Conservation (phyloP, 2,888 invertebrate genomes). For the Drepanosiphum platanoidis region DNA sequence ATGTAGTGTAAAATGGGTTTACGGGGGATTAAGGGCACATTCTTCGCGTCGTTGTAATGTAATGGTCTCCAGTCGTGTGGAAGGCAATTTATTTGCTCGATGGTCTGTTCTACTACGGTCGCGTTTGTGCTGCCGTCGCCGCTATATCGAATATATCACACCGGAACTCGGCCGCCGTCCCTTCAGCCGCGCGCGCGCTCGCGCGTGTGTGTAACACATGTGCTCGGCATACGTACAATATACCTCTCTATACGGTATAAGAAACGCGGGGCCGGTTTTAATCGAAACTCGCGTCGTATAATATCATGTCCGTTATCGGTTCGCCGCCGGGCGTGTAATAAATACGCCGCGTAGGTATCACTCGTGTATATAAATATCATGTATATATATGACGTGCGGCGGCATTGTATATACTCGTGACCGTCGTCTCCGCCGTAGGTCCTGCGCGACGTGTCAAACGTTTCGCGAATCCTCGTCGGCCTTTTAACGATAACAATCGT, state of each 20-base stretch:
- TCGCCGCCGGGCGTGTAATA: background rate
- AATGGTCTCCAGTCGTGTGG: slow-evolving; percentile 57
- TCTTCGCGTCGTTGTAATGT: slow-evolving; percentile 52
- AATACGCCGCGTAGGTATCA: background rate
- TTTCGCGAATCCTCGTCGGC: background rate
- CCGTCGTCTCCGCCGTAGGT: background rate
- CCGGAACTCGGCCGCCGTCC: background rate
- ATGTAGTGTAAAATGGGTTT: slow-evolving; percentile 61
- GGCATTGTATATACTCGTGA: background rate
- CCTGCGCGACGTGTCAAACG: background rate
- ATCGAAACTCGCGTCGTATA: background rate
- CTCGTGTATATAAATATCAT: background rate
- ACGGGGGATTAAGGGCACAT: slow-evolving; percentile 57
- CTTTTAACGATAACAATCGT: background rate
- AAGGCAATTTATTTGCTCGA: slow-evolving; percentile 58
- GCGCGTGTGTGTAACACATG: background rate
- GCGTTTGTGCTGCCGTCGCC: background rate
- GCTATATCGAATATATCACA: slow-evolving; percentile 19
- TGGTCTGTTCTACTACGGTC: slow-evolving; percentile 13
- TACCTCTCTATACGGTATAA: background rate
- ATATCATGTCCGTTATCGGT: background rate
- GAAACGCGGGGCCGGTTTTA: background rate
- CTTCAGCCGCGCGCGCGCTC: background rate
- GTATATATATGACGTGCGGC: background rate
- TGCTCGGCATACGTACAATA: background rate